A percentile compares a stretch with the other conserved stretches of the same genome.
These are phyloP conservation scores for Elgonia sp. DNA, from an alignment of 2,888 invertebrate species.

Conservation along the genomic window DNA sequence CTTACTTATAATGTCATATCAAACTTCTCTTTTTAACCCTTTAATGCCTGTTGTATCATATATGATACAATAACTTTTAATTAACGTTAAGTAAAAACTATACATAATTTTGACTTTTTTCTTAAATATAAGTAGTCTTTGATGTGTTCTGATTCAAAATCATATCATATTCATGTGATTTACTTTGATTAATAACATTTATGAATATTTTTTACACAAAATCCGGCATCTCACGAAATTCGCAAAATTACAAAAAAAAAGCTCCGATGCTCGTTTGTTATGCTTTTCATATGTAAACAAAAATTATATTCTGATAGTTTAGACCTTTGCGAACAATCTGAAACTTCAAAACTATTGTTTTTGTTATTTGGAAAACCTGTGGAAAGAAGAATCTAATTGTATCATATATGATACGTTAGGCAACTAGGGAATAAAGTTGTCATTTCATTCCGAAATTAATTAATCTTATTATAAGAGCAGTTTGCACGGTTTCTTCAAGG, in stretches of 20 bases:
- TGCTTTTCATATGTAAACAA: slow-evolving; percentile 45
- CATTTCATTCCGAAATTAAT: slow-evolving; percentile 31
- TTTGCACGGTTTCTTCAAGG: slow-evolving; percentile 44
- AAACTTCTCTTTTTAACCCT: too few species aligned
- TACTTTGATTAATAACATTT: slow-evolving; percentile 46
- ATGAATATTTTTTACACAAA: slow-evolving; percentile 52
- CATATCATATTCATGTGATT: slow-evolving; percentile 53
- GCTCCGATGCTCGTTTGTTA: slow-evolving; percentile 46
- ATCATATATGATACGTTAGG: slow-evolving; percentile 42
- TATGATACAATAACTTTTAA: slow-evolving; percentile 37
- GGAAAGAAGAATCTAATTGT: slow-evolving; percentile 50
- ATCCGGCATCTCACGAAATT: slow-evolving; percentile 47
- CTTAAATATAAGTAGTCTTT: slow-evolving; percentile 49
- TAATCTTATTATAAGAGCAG: slow-evolving; percentile 45
- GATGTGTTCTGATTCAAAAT: slow-evolving; percentile 51
- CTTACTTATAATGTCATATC: too few species aligned
- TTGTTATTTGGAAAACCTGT: slow-evolving; percentile 48
- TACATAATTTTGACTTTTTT: slow-evolving; percentile 40
- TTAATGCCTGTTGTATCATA: slow-evolving; percentile 29
- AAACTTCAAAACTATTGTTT: slow-evolving; percentile 48
- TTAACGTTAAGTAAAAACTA: slow-evolving; percentile 50
- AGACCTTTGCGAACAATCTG: slow-evolving; percentile 48
- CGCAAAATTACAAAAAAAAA: slow-evolving; percentile 42
- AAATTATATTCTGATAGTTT: slow-evolving; percentile 49
- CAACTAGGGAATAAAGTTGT: slow-evolving; percentile 38